These are phyloP conservation scores for Catamblyrhynchus diadema DNA, from an alignment of 2,797 vertebrate species.

Conservation along the genomic window DNA sequence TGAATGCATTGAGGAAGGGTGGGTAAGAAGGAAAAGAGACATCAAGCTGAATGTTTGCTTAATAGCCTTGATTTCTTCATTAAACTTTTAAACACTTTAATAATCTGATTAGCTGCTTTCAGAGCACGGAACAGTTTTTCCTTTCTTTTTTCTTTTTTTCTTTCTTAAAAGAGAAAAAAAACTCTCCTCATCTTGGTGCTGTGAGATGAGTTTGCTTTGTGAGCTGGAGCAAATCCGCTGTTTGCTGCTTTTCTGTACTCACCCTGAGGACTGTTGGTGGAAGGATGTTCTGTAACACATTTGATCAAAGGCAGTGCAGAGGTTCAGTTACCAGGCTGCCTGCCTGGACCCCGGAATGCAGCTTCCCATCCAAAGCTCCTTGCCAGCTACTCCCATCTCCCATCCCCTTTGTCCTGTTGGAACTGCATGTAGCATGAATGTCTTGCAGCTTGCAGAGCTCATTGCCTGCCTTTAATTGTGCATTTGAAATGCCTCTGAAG, in stretches of 20 bases:
- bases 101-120: conserved; percentile 42
- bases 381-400: not conserved
- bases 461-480: not conserved
- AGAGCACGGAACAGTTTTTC: not conserved
- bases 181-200: not conserved
- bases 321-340: not conserved
- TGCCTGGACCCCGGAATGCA: not conserved
- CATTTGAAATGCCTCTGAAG: not conserved
- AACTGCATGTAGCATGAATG: not conserved
- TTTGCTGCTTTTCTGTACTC: not conserved
- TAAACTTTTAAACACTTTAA: conserved; percentile 35
- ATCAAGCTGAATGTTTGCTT: conserved; percentile 52
- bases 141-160: accelerated
- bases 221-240: not conserved
- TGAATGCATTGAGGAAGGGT: conserved; percentile 64
- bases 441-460: not conserved
- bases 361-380: not conserved
- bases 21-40: conserved; percentile 52
- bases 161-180: not conserved
- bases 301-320: not conserved
- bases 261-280: not conserved
- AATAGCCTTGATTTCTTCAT: conserved; percentile 63
- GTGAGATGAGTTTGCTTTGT: not conserved
- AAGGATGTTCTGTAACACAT: not conserved
- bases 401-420: not conserved